These are phyloP conservation scores for Entomyzon cyanotis DNA, from an alignment of 2,113 vertebrate species.

Conservation along the genomic window DNA sequence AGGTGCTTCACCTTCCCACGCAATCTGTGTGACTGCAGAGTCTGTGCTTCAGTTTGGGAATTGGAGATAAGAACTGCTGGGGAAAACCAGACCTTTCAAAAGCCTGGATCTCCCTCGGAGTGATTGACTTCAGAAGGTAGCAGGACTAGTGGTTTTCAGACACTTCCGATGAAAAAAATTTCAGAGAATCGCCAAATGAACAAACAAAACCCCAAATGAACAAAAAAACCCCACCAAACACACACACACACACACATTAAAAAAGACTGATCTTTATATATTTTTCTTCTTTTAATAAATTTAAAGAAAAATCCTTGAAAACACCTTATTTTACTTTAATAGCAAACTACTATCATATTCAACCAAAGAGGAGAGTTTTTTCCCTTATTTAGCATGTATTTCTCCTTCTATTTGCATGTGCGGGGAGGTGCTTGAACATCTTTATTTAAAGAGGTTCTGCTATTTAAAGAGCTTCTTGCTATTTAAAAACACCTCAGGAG, in stretches of 20 bases:
- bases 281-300: background rate
- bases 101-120: background rate
- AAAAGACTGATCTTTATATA: rapidly evolving
- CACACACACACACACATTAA: no score
- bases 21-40: background rate
- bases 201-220: background rate
- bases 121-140: background rate
- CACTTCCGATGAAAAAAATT: background rate
- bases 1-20: background rate
- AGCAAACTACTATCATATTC: background rate
- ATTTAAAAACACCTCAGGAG: background rate
- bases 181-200: background rate
- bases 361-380: background rate
- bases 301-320: background rate
- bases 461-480: background rate
- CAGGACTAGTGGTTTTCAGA: background rate
- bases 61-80: background rate
- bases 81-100: background rate
- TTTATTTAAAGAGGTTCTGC: background rate
- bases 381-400: background rate
- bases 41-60: background rate
- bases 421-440: background rate
- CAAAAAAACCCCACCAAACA: background rate
- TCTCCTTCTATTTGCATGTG: background rate
- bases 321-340: background rate